These are phyloP conservation scores for Zaprionus ghesquierei DNA, from an alignment of 1,140 invertebrate genomes.

Conservation along the genomic window DNA sequence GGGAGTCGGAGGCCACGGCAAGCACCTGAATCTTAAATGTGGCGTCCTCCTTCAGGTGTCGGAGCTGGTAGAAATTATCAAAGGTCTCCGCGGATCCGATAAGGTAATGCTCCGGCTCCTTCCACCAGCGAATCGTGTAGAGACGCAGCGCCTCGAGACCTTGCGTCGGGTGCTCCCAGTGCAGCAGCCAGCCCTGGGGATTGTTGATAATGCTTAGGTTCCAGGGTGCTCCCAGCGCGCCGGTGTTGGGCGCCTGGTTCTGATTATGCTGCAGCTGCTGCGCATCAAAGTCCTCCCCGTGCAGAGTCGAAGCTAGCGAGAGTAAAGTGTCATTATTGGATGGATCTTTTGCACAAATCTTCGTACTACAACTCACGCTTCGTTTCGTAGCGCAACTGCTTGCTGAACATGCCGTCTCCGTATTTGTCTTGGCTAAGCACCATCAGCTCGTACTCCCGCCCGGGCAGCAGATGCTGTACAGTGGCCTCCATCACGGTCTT, in stretches of 20 bases:
- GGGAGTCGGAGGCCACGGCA: constrained; percentile 84
- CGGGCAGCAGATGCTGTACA: constrained; percentile 89
- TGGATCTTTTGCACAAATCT: background rate
- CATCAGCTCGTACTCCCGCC: constrained; percentile 94
- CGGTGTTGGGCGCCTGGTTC: constrained; percentile 51
- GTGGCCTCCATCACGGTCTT: constrained; percentile 90
- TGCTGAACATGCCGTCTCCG: constrained; percentile 95
- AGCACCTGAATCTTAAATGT: constrained; percentile 87
- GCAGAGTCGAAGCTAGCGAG: constrained; percentile 33
- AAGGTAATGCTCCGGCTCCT: constrained; percentile 84
- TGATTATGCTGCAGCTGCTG: constrained; percentile 55
- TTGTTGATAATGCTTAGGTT: constrained; percentile 86
- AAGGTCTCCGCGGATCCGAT: constrained; percentile 86
- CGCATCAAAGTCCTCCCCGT: constrained; percentile 52
- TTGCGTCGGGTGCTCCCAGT: constrained; percentile 88
- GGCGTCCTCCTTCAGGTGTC: constrained; percentile 86
- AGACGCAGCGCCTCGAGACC: constrained; percentile 84
- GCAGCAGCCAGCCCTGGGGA: constrained; percentile 86
- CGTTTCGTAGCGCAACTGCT: constrained; percentile 90
- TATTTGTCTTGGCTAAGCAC: constrained; percentile 93
- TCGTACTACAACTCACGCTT: constrained; percentile 84
- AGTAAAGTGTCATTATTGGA: background rate
- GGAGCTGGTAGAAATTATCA: constrained; percentile 86
- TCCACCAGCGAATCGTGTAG: constrained; percentile 86
- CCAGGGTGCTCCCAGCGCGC: constrained; percentile 85